These are phyloP conservation scores for Numenius arquata DNA, from an alignment of 2,113 vertebrate species.

Conservation along the genomic window DNA sequence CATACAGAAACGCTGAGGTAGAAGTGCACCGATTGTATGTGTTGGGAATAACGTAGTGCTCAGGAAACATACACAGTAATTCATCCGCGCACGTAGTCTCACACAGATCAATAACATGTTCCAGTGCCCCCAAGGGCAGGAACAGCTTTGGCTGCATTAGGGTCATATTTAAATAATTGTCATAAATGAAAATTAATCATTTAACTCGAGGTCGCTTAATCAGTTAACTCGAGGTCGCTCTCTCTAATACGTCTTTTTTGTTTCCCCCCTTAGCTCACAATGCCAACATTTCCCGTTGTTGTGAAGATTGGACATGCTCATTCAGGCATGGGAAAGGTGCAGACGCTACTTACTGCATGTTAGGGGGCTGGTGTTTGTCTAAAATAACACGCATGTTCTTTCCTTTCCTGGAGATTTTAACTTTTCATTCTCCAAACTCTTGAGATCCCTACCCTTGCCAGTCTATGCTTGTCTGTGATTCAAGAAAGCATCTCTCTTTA, in stretches of 20 bases:
- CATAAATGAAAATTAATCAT: too few relatives aligned
- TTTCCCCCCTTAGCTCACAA: conserved; percentile 85
- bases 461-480: not conserved
- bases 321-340: conserved; percentile 99
- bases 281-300: conserved; percentile 95
- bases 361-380: not conserved
- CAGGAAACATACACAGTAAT: not conserved
- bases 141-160: not conserved
- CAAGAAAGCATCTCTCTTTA: not conserved
- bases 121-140: not conserved
- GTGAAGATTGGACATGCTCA: conserved; percentile 99
- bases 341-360: conserved; percentile 41
- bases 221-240: rapidly evolving
- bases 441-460: not conserved
- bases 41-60: rapidly evolving
- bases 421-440: not conserved
- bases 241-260: conserved; percentile 32
- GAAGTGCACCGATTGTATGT: not conserved
- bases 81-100: not conserved
- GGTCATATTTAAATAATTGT: not conserved
- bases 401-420: not conserved
- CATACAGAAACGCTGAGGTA: not conserved
- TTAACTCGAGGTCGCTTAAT: not conserved
- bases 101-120: not conserved
- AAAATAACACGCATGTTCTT: not conserved